Conservation (phyloP, 2,888 invertebrate species). For the Criorhina ranunculi region DNA sequence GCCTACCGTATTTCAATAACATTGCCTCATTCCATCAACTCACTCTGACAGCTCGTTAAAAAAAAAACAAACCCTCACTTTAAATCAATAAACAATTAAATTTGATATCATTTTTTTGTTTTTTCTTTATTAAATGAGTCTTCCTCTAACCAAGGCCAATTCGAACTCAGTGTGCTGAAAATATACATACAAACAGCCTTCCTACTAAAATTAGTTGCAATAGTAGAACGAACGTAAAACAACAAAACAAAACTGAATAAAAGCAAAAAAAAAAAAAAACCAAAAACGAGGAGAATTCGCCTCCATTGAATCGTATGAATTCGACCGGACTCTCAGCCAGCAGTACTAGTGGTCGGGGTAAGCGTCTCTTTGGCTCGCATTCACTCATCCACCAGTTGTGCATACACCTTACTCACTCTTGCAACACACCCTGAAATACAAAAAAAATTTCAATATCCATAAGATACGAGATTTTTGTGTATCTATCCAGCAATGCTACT, state of each 20-base stretch:
- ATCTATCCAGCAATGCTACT: slow-evolving; percentile 60
- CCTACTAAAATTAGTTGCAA: slow-evolving; percentile 63
- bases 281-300: slow-evolving; percentile 58
- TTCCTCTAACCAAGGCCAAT: slow-evolving; percentile 54
- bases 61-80: neutral
- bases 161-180: slow-evolving; percentile 11
- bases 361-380: slow-evolving; percentile 68
- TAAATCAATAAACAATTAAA: slow-evolving; percentile 60
- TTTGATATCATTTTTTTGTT: slow-evolving; percentile 40
- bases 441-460: slow-evolving; percentile 45
- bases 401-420: slow-evolving; percentile 35
- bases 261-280: slow-evolving; percentile 19
- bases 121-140: slow-evolving; percentile 43
- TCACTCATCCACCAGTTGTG: slow-evolving; percentile 10
- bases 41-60: neutral
- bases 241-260: slow-evolving; percentile 7
- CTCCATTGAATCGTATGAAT: slow-evolving; percentile 71
- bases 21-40: slow-evolving; percentile 18
- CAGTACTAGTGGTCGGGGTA: slow-evolving; percentile 64
- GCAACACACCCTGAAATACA: slow-evolving; percentile 68
- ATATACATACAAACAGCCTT: slow-evolving; percentile 47
- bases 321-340: slow-evolving; percentile 28
- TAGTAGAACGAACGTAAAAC: slow-evolving; percentile 45
- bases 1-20: neutral
- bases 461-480: slow-evolving; percentile 63